Evolutionary conservation across 2,888 invertebrate species (phyloP).

Genomic region (Buathra laborator): DNA sequence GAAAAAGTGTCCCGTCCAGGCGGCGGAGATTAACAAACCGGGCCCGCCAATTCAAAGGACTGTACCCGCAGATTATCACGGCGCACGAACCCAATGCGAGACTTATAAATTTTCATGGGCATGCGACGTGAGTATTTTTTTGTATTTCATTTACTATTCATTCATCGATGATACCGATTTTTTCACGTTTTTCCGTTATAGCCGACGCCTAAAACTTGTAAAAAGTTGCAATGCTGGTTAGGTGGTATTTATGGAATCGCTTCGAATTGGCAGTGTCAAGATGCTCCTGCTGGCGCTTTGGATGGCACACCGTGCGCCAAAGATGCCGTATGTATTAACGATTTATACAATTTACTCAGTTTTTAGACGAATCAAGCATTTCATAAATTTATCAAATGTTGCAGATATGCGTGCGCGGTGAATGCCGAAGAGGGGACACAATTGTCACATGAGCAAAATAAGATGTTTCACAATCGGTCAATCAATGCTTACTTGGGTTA

Average conservation of each 20-base stretch:
- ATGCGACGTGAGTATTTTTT: conserved; percentile 4
- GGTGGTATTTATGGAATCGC: neutral
- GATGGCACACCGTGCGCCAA: neutral
- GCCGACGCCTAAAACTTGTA: neutral
- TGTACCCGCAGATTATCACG: neutral
- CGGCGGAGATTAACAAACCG: neutral
- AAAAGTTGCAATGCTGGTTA: neutral
- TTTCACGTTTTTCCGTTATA: neutral
- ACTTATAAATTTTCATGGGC: neutral
- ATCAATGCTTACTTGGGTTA: neutral
- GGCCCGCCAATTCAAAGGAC: neutral
- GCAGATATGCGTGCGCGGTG: conserved; percentile 7
- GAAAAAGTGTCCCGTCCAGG: neutral
- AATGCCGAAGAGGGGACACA: neutral
- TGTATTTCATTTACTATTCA: neutral
- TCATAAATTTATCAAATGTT: neutral
- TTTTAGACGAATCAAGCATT: too few relatives aligned
- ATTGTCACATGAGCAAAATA: neutral
- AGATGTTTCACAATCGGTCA: neutral
- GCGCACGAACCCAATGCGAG: conserved; percentile 4
- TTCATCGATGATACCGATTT: neutral
- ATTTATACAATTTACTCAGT: too few relatives aligned
- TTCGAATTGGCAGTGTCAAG: neutral
- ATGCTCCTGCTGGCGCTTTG: neutral
- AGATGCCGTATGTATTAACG: neutral